A percentile compares a stretch with the other conserved stretches of the same genome.
phyloP scores from a whole-genome alignment of 2,797 vertebrate genomes.

The Bovichtus diacanthus region DNA sequence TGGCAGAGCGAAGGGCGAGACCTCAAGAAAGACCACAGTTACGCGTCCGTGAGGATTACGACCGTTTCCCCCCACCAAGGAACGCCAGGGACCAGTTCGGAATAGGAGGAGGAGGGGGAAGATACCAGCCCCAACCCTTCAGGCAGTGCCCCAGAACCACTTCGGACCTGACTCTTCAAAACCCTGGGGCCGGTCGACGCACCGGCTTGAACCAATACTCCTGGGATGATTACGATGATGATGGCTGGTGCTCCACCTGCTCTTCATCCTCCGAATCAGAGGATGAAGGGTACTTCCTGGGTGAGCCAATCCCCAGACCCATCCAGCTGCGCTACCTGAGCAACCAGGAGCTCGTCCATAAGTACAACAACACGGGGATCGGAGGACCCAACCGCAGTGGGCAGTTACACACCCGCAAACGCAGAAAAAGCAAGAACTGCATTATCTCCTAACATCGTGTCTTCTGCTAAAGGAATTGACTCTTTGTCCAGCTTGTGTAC shows the following conservation, averaged over 20 bases:
- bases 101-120: constrained; percentile 65
- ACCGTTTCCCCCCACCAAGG: constrained; percentile 90
- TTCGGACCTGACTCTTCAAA: constrained; percentile 96
- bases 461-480: neutral
- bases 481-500: constrained; percentile 44
- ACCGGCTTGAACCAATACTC: constrained; percentile 89
- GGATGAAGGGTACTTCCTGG: constrained; percentile 98
- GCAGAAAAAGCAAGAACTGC: constrained; percentile 99
- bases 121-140: constrained; percentile 88
- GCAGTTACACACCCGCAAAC: constrained; percentile 93
- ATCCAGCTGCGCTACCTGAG: constrained; percentile 94
- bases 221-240: constrained; percentile 89
- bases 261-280: constrained; percentile 98
- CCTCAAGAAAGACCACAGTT: constrained; percentile 89
- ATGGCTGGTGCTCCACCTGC: constrained; percentile 98
- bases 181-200: constrained; percentile 88
- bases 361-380: constrained; percentile 88
- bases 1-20: constrained; percentile 87
- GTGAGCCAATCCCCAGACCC: constrained; percentile 95
- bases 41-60: constrained; percentile 91
- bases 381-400: constrained; percentile 85
- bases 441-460: constrained; percentile 91
- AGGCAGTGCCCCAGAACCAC: constrained; percentile 95
- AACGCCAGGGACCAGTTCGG: constrained; percentile 88
- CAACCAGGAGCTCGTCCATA: constrained; percentile 95